Evolutionary conservation across 2,888 invertebrate species (phyloP).

Genomic region (Mongoloraphidia duomilia): DNA sequence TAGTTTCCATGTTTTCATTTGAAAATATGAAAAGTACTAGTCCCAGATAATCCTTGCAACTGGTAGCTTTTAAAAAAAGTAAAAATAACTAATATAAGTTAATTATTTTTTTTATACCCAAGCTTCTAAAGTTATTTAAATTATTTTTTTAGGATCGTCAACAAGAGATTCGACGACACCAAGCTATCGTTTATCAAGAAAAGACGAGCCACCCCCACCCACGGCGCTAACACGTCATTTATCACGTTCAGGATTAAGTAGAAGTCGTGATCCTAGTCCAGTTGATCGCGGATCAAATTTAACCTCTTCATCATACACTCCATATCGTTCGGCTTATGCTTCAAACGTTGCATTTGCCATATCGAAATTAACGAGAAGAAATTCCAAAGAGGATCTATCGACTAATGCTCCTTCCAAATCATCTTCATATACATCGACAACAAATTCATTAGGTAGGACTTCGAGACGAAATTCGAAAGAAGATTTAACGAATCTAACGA

Average conservation of each 20-base stretch:
- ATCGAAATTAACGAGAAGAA: constrained; percentile 1
- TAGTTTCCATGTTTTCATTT: no score
- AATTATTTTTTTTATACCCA: no score
- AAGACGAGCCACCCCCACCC: no score
- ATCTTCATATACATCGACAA: neutral
- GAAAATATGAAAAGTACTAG: no score
- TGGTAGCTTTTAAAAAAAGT: no score
- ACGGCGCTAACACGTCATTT: no score
- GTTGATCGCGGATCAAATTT: constrained; percentile 22
- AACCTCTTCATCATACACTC: constrained; percentile 34
- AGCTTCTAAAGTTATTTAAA: no score
- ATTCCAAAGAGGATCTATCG: constrained; percentile 3
- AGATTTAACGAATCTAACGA: neutral
- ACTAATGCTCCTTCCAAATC: neutral
- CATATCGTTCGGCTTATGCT: constrained; percentile 28
- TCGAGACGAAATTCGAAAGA: constrained; percentile 3
- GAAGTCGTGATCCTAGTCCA: constrained; percentile 42
- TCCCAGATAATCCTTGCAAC: no score
- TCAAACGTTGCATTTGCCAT: neutral
- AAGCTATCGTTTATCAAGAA: no score
- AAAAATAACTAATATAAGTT: no score
- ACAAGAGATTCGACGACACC: no score
- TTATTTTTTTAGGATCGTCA: no score
- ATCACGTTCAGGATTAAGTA: constrained; percentile 13
- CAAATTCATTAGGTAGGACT: neutral